Conservation (phyloP, 2,797 vertebrate species). For the Enteromius anoplus region DNA sequence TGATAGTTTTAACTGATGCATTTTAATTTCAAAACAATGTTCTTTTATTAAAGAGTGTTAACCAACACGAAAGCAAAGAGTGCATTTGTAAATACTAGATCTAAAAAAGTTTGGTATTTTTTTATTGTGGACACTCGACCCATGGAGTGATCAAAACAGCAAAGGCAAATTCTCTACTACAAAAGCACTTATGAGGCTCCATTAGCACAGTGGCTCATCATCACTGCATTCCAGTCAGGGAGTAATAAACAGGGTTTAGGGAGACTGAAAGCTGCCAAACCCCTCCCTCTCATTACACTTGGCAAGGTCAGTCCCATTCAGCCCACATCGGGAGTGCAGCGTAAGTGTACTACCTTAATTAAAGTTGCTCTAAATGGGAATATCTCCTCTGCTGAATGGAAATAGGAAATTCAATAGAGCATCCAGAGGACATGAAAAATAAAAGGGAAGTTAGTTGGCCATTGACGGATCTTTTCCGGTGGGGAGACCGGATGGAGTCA, state of each 20-base stretch:
- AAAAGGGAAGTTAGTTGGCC: slow-evolving; percentile 45
- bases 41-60: not conserved
- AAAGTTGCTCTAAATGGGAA: slow-evolving; percentile 45
- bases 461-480: slow-evolving; percentile 1
- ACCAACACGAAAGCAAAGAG: not conserved
- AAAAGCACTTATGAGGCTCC: slow-evolving; percentile 8
- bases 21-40: not conserved
- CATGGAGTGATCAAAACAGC: not conserved
- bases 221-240: slow-evolving; percentile 32
- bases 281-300: slow-evolving; percentile 48
- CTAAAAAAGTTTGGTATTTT: not conserved
- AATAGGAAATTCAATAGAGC: slow-evolving; percentile 29
- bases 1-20: not conserved
- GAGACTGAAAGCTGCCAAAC: slow-evolving; percentile 45
- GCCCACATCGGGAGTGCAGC: not conserved
- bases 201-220: slow-evolving; percentile 8
- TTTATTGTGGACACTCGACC: not conserved
- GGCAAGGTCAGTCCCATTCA: slow-evolving; percentile 39
- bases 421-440: slow-evolving; percentile 44
- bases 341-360: slow-evolving; percentile 58
- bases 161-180: not conserved
- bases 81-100: not conserved
- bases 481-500: not conserved
- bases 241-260: slow-evolving; percentile 26
- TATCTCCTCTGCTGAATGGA: slow-evolving; percentile 39